Base-by-base conservation (phyloP, 2,113 vertebrate species). In the Scartelaos histophorus region DNA sequence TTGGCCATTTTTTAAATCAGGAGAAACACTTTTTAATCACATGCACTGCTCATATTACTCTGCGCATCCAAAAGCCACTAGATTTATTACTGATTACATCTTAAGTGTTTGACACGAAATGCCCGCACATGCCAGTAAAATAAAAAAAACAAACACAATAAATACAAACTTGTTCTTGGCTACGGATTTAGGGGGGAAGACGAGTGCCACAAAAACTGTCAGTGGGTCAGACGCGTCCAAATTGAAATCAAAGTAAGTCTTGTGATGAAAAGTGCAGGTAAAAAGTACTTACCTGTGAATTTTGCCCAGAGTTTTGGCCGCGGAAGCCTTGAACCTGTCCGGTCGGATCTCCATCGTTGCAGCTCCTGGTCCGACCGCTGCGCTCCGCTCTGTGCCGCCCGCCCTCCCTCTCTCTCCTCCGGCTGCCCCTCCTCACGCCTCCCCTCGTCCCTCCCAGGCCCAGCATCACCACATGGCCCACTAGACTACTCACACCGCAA, bases 261-360 rank as follows among this genome's bases (percentile, higher is more conserved):
- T 57, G 35, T 7, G 71, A 19, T 38, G 11, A 16, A 45, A 66
- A 24, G 38, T 64, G 49, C 29, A 53, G 24, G 6, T 45, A 46
- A 75, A 17, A 64, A 17, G 17, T 68, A 17, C 15, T 51, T 91
- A 94, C 94, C 94, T 94, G 93, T 94, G 78, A 88, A 94, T 92
- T 83, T 92, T 94, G 51, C 93, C 93, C 68, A 94, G 87, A 80
- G 93, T 93, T 91, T 92, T 93, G 24, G 82, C 94, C 13, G 93
- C 93, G 35, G 62, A 88, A 78, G 91, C 91, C 84, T 94, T 94
- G 79, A 94, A 92, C 87, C 93, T 92, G 81, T 94, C 94, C 82
- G 92, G 91, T 91, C 92, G 91, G 88, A 94, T 88, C 91, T 94
- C 93, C 94, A 94, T 94, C 85, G 87, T 93, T 79, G 75, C 92